Evolutionary conservation across 1,140 invertebrate genomes (phyloP).

Genomic region (Drosophila suzukii): DNA sequence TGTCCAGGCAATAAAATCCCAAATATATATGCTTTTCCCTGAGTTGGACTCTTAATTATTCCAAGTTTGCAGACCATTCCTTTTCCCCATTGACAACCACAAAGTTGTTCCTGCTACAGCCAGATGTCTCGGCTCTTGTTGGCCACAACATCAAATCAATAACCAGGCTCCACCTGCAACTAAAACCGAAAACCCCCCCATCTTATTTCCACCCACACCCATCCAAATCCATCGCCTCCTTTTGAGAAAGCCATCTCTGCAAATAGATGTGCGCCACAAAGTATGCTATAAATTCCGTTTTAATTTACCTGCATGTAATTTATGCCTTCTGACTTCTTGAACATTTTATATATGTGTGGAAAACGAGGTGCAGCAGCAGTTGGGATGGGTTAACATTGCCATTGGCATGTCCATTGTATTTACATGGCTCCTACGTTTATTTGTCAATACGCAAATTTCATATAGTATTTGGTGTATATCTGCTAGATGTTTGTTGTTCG

Average conservation of each 20-base stretch:
- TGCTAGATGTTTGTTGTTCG: conserved; percentile 20
- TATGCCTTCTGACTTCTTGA: conserved; percentile 80
- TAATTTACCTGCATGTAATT: conserved; percentile 83
- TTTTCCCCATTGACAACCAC: conserved; percentile 31
- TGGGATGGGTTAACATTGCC: conserved; percentile 53
- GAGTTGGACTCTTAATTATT: conserved; percentile 21
- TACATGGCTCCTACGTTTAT: conserved; percentile 79
- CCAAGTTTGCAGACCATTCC: conserved; percentile 26
- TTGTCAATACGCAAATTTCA: conserved; percentile 83
- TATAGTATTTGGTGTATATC: conserved; percentile 73
- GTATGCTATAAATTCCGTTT: conserved; percentile 82
- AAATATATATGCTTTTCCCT: conserved; percentile 20
- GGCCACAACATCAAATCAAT: conserved; percentile 48
- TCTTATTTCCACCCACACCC: neutral
- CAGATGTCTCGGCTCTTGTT: conserved; percentile 43
- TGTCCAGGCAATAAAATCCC: conserved; percentile 4
- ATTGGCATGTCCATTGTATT: conserved; percentile 80
- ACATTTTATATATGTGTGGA: conserved; percentile 52
- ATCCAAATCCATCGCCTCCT: neutral
- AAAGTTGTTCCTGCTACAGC: conserved; percentile 42
- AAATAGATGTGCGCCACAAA: conserved; percentile 78
- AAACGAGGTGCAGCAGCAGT: neutral
- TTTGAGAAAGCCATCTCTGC: conserved; percentile 38
- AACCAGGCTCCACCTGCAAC: conserved; percentile 37
- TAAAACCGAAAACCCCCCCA: neutral